These are phyloP conservation scores for Strigamia transsilvanica DNA, from an alignment of 2,888 invertebrate species.

Conservation along the genomic window DNA sequence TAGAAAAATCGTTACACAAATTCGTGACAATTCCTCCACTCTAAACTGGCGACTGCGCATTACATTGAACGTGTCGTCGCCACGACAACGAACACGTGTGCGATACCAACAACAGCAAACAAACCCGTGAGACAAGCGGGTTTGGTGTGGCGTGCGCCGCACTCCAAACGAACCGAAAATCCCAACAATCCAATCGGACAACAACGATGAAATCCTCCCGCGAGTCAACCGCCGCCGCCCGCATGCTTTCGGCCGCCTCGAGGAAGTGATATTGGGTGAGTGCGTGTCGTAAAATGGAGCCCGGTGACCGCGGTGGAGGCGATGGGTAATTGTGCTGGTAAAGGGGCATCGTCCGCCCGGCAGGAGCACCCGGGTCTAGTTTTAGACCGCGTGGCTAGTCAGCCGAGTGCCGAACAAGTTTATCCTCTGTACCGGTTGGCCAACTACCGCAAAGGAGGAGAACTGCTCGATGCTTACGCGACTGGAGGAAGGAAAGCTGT, in stretches of 20 bases:
- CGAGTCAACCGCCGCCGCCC: neutral
- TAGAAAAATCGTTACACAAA: neutral
- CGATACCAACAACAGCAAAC: conserved; percentile 2
- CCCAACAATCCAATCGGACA: neutral
- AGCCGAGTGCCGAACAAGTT: conserved; percentile 74
- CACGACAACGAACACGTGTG: neutral
- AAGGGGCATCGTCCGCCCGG: conserved; percentile 25
- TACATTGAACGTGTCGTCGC: neutral
- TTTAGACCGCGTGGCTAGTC: conserved; percentile 88
- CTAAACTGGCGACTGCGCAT: neutral
- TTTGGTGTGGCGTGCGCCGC: neutral
- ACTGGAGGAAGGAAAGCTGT: conserved; percentile 74
- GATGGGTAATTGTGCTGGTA: conserved; percentile 52
- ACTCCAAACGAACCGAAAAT: neutral
- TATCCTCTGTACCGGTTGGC: conserved; percentile 84
- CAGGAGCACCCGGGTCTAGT: conserved; percentile 72
- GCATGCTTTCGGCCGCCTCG: neutral
- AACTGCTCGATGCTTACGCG: conserved; percentile 78
- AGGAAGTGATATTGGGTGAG: conserved; percentile 1
- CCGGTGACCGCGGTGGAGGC: conserved; percentile 12
- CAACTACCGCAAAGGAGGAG: conserved; percentile 78
- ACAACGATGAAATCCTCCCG: neutral
- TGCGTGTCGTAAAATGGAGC: conserved; percentile 10
- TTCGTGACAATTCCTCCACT: neutral
- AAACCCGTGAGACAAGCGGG: neutral